A percentile compares a stretch with the other conserved stretches of the same genome.
phyloP scores from a whole-genome alignment of 2,888 invertebrate genomes.

The Scaptodrosophila latifasciaeformis region DNA sequence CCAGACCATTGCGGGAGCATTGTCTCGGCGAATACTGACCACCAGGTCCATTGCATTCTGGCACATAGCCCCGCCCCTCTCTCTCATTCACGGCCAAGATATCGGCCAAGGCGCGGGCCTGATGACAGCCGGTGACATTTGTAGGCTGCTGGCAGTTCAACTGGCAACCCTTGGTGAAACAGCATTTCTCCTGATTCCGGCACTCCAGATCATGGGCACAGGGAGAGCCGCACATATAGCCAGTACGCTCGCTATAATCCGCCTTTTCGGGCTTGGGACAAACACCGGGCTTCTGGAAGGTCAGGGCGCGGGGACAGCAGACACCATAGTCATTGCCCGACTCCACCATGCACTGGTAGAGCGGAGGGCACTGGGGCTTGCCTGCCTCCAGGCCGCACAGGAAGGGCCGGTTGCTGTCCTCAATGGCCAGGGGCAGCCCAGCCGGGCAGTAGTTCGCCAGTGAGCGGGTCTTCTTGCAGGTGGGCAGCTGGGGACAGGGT shows the following conservation, averaged over 20 bases:
- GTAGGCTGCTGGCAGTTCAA: constrained; percentile 84
- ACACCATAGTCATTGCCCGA: constrained; percentile 90
- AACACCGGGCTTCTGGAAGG: constrained; percentile 85
- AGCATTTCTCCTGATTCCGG: constrained; percentile 88
- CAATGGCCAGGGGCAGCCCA: constrained; percentile 83
- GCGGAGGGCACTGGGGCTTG: constrained; percentile 88
- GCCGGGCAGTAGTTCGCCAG: constrained; percentile 87
- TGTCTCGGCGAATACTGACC: constrained; percentile 85
- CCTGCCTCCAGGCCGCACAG: constrained; percentile 87
- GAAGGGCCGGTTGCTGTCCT: constrained; percentile 85
- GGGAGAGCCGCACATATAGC: constrained; percentile 79
- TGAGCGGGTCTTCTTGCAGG: constrained; percentile 86
- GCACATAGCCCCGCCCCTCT: constrained; percentile 88
- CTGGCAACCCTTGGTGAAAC: constrained; percentile 83
- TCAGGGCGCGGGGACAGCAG: constrained; percentile 87
- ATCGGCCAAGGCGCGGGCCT: constrained; percentile 86
- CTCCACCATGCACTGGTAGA: constrained; percentile 87
- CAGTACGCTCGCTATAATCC: constrained; percentile 71
- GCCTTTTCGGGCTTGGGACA: constrained; percentile 79
- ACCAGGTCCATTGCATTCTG: constrained; percentile 82
- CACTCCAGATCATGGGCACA: constrained; percentile 89
- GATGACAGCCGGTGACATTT: constrained; percentile 86
- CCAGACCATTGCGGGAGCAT: constrained; percentile 88
- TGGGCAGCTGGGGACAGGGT: constrained; percentile 89
- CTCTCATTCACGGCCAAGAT: constrained; percentile 85